Evolutionary conservation across 2,888 invertebrate species (phyloP), one percentile per base, ranked within the genome.

Genomic region (Scaptomyza tumidula): DNA sequence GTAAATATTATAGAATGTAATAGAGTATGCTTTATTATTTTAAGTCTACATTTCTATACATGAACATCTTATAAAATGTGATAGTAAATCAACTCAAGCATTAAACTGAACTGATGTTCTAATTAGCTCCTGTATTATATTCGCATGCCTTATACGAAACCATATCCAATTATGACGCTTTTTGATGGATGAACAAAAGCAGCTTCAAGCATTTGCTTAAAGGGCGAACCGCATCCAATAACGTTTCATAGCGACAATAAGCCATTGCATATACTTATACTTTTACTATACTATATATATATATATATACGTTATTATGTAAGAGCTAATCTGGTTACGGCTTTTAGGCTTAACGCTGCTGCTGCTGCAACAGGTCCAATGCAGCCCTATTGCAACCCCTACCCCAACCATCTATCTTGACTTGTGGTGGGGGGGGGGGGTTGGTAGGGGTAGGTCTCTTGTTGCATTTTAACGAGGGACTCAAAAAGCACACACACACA

Each of bases 381-480:
- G 49, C 35, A 39, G 24, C 24, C 24, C 5, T 24, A 24, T 24
- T 5, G 24, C 24, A 4, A 24, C 3, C 24, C 24, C 24, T 24
- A 5, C 1, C 24, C 24, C 24, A 24, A 24, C 19, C 19, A 19
- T 19, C 2, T 19, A 19, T 19, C 19, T 19, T 19, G 19, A 2
- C 19, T 19, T 19, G n/a, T n/a, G n/a, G n/a, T 19, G 19, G 19
- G 19, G 19, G 19, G 19, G 19, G 19, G 19, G 19, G 19, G 1
- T 19, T 19, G 19, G 19, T 19, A 19, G 19, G 19, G 19, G 19
- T 1, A 1, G 19, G 19, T 19, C 19, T 19, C 2, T 19, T 19
- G 19, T 19, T 19, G 19, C 81, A 62, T 83, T 85, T 85, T 80
- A 76, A 84, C 85, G 67, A 67, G 68, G 86, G 78, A 69, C 59